A percentile compares a stretch with the other conserved stretches of the same genome.
Evolutionary conservation across 92 coral and sea anemone species (phyloP).

Genomic region (Siderastrea radians): DNA sequence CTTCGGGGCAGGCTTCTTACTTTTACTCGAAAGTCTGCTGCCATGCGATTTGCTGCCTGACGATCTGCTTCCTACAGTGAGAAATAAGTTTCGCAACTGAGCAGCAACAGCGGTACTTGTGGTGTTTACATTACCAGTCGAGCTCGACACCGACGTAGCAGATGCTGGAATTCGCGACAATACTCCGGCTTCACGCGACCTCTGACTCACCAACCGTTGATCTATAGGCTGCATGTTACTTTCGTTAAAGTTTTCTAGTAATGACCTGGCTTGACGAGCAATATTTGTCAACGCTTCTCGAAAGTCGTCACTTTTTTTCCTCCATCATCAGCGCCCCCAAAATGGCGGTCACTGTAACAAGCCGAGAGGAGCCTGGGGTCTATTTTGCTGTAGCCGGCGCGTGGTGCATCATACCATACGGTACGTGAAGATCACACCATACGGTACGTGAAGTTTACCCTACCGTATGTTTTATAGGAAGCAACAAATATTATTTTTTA

Average conservation of each 20-base stretch:
- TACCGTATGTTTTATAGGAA: no score
- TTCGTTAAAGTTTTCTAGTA: constrained; percentile 54
- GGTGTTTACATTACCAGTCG: constrained; percentile 19
- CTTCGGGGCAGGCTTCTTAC: constrained; percentile 53
- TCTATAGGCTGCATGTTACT: constrained; percentile 46
- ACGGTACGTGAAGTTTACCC: no score
- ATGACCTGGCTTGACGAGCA: constrained; percentile 61
- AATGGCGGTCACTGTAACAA: no score
- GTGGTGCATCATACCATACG: no score
- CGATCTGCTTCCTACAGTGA: constrained; percentile 38
- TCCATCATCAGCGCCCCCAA: no score
- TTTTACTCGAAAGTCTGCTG: no score
- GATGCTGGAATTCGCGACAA: constrained; percentile 31
- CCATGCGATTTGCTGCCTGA: constrained; percentile 31
- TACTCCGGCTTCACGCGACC: constrained; percentile 12
- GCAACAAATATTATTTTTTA: no score
- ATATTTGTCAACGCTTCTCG: constrained; percentile 59
- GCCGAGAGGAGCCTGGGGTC: no score
- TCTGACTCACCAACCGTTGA: constrained; percentile 46
- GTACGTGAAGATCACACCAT: no score
- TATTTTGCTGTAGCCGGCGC: no score
- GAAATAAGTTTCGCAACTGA: constrained; percentile 63
- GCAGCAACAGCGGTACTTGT: constrained; percentile 44
- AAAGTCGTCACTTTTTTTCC: constrained; percentile 27
- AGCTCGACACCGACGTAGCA: no score